These are phyloP conservation scores for Drosophila formosana DNA, from an alignment of 2,888 invertebrate species.

Conservation along the genomic window DNA sequence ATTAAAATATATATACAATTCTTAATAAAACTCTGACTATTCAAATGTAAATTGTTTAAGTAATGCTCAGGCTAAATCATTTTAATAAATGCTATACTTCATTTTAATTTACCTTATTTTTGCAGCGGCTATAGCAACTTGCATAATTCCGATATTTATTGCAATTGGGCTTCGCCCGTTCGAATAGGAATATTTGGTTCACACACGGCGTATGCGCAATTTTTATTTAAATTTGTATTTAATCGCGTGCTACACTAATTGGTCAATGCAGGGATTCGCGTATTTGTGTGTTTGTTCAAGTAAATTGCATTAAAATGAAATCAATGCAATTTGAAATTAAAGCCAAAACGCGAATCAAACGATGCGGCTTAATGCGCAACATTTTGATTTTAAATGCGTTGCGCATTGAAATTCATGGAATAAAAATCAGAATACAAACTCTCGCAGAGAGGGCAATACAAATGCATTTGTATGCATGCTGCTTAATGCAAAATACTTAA, in stretches of 20 bases:
- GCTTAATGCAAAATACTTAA: conserved; percentile 82
- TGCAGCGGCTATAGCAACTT: not conserved
- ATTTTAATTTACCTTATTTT: not conserved
- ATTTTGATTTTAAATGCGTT: conserved; percentile 76
- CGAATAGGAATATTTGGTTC: conserved; percentile 13
- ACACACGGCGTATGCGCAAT: conserved; percentile 59
- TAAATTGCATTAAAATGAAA: conserved; percentile 73
- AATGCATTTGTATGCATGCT: conserved; percentile 43
- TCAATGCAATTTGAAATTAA: conserved; percentile 74
- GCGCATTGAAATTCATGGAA: conserved; percentile 70
- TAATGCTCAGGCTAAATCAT: too few relatives aligned
- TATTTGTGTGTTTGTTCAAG: conserved; percentile 39
- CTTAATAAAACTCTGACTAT: too few relatives aligned
- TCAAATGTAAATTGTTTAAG: too few relatives aligned
- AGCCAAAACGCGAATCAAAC: conserved; percentile 70
- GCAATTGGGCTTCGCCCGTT: not conserved
- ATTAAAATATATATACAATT: too few relatives aligned
- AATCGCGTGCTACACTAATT: conserved; percentile 39
- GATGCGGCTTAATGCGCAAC: conserved; percentile 71
- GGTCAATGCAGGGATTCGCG: conserved; percentile 23
- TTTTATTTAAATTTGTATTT: conserved; percentile 64
- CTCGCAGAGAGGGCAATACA: conserved; percentile 8
- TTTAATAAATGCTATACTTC: too few relatives aligned
- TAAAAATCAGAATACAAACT: conserved; percentile 66
- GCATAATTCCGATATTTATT: not conserved